Conservation (phyloP, 2,113 vertebrate species). For the Chitala chitala region DNA sequence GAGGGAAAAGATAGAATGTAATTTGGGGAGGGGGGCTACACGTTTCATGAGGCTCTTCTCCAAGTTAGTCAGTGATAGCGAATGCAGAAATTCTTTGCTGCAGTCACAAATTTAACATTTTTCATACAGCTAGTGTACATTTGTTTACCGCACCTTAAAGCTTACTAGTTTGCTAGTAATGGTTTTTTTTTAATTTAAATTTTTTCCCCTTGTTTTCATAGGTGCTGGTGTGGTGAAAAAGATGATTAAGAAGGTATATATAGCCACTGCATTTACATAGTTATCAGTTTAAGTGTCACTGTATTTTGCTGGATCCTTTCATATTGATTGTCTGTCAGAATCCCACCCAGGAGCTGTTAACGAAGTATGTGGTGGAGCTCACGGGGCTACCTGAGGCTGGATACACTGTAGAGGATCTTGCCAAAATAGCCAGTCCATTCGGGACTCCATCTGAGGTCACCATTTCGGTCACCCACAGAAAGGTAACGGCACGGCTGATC, state of each 20-base stretch:
- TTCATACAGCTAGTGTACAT: too few relatives aligned
- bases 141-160: not conserved
- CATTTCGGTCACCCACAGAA: slow-evolving; percentile 62
- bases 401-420: slow-evolving; percentile 62
- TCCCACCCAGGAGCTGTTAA: slow-evolving; percentile 36
- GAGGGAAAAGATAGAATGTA: too few relatives aligned
- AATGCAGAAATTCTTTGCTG: too few relatives aligned
- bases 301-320: too few relatives aligned
- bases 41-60: too few relatives aligned
- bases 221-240: slow-evolving; percentile 28
- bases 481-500: slow-evolving; percentile 66
- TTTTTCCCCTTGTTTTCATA: slow-evolving; percentile 7
- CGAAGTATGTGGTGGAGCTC: slow-evolving; percentile 59
- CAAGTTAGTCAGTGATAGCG: too few relatives aligned
- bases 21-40: too few relatives aligned
- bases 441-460: slow-evolving; percentile 60
- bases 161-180: not conserved
- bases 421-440: slow-evolving; percentile 65
- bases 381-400: slow-evolving; percentile 65
- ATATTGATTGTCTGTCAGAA: too few relatives aligned
- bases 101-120: too few relatives aligned
- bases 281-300: not conserved
- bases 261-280: not conserved
- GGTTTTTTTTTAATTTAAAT: not conserved
- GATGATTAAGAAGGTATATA: slow-evolving; percentile 35